Evolutionary conservation across 23 tunicate species (phyloP).

Genomic region (Botrylloides violaceus): DNA sequence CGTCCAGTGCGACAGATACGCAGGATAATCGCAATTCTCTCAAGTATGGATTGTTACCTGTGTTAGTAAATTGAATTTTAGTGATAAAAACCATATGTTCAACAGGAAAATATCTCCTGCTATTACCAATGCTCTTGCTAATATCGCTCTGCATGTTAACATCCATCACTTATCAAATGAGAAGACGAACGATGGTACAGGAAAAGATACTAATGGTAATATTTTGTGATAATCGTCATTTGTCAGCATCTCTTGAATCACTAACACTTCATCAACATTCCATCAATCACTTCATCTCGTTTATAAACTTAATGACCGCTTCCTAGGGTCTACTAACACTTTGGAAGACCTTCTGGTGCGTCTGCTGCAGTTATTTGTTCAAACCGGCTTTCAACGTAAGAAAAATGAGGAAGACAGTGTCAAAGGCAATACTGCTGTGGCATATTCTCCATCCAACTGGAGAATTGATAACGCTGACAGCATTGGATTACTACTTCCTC

Average conservation of each 20-base stretch:
- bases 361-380: constrained; percentile 74
- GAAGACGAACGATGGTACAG: not conserved
- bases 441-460: constrained; percentile 19
- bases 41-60: not conserved
- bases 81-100: not conserved
- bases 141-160: constrained; percentile 32
- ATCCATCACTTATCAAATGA: not conserved
- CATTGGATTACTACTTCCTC: constrained; percentile 80
- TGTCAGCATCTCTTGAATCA: no score
- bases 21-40: not conserved
- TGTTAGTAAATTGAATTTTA: not conserved
- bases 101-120: constrained; percentile 41
- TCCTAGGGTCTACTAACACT: not conserved
- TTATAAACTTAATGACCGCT: not conserved
- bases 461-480: constrained; percentile 52
- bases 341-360: constrained; percentile 61
- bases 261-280: no score
- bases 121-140: constrained; percentile 79
- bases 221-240: no score
- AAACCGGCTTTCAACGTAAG: constrained; percentile 73
- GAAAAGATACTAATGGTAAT: no score
- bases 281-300: no score
- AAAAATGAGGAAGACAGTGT: constrained; percentile 15
- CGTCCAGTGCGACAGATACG: constrained; percentile 39
- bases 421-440: constrained; percentile 40